Base-by-base conservation (phyloP, 2,888 invertebrate species). In the Sarcophaga carnaria region DNA sequence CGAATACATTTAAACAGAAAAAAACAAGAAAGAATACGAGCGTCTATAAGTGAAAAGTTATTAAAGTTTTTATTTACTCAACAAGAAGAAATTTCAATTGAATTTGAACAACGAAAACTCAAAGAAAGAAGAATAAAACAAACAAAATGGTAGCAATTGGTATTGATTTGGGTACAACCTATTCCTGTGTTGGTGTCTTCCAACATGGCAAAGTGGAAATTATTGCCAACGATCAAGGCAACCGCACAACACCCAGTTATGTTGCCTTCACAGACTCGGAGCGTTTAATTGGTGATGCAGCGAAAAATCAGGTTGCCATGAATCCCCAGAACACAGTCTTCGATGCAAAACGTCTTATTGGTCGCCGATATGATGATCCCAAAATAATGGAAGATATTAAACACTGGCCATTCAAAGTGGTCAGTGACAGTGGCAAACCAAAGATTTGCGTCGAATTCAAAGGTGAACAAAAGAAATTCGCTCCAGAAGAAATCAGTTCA, bases 321-420 rank as follows among this genome's bases (percentile, higher is more conserved):
- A 97, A 97, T 94, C 97, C 97, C 88, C 96, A 96, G 93, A 97
- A 97, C 95, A 97, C 97, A 90, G 97, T 97, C 91, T 97, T 97
- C 93, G 99, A 99, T 95, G 98, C 98, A 90, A 97, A 99, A 94
- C 96, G 98, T 93, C 95, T 99, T 91, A 98, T 98, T 94, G 98
- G 98, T 81, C 96, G 98, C 90, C 96, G 97, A 90, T 99, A 96
- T 93, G 96, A 96, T 90, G 98, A 98, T 93, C 94, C 95, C 66
- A 96, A 97, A n/a, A 97, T 99, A 80, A 98, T 99, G 94, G 96
- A 96, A 75, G 98, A 99, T 93, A 97, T 98, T 95, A 98, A 98
- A 94, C 97, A 97, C 94, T 98, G 98, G 96, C 98, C 98, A 74
- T 98, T 98, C 92, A 97, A 96, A 92, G 98, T 98, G 3, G 94